A percentile compares a stretch with the other conserved stretches of the same genome.
These are phyloP conservation scores for Oncorhynchus clarkii DNA, from an alignment of 2,113 vertebrate species.

Conservation along the genomic window DNA sequence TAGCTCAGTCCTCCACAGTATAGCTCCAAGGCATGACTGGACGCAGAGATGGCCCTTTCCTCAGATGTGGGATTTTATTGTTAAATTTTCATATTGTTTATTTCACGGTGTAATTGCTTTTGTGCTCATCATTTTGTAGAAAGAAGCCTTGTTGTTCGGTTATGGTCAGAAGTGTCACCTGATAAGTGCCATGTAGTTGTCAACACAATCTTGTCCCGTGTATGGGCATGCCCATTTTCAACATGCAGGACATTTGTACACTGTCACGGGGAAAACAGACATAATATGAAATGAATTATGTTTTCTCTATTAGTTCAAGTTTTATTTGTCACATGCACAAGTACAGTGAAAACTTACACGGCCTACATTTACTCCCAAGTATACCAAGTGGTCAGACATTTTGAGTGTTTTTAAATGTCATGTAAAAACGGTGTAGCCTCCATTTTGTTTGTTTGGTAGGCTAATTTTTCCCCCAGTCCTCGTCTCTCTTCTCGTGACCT, in stretches of 20 bases:
- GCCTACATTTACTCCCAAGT: background rate
- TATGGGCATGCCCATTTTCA: constrained; percentile 23
- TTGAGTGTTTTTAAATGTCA: constrained; percentile 25
- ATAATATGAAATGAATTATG: constrained; percentile 28
- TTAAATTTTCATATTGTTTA: constrained; percentile 57
- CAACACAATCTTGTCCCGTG: constrained; percentile 36
- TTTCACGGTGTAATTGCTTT: constrained; percentile 57
- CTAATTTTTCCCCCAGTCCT: background rate
- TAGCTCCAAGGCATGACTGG: constrained; percentile 40
- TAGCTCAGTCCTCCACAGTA: constrained; percentile 46
- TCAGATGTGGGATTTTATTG: constrained; percentile 55
- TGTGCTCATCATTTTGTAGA: constrained; percentile 40
- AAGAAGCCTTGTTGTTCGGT: constrained; percentile 39
- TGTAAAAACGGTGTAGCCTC: constrained; percentile 4
- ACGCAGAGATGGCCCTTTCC: constrained; percentile 36
- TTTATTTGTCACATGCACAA: background rate
- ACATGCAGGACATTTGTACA: constrained; percentile 31
- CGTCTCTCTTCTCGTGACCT: too few relatives aligned
- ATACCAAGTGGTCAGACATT: constrained; percentile 5
- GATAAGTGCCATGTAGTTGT: constrained; percentile 49
- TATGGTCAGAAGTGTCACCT: constrained; percentile 47
- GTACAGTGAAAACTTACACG: too few relatives aligned
- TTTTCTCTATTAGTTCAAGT: constrained; percentile 2
- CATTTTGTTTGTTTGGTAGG: constrained; percentile 10
- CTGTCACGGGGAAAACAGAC: constrained; percentile 21